Evolutionary conservation across 1,140 invertebrate species (phyloP), one percentile per base, ranked within the genome.

Genomic region (Cherax quadricarinatus): DNA sequence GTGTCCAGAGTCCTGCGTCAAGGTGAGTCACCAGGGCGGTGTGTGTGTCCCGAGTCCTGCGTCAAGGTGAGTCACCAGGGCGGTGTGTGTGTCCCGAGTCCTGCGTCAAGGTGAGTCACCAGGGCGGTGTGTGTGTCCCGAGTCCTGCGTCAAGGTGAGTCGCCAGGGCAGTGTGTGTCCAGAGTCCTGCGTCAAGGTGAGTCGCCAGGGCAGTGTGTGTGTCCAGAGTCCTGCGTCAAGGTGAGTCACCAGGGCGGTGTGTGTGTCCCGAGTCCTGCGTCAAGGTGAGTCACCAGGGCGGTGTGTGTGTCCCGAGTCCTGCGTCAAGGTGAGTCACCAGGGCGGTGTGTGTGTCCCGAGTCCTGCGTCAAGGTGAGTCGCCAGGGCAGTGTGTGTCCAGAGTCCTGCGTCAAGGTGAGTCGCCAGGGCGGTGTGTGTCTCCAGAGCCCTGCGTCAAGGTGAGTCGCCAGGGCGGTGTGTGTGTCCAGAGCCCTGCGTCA

Each of bases 51-150:
- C 1, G 53, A 57, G 53, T 57, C 53, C 7, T 57, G 53, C 4
- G 53, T 57, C 53, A 57, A 57, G 53, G 53, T 10, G 7, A 57
- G 7, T 57, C 14, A 57, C 53, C 30, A 41, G 0, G 96, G 96
- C 84, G 98, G 98, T 95, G 96, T 98, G n/a, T n/a, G 57, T 98
- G 98, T 95, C 97, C 97, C 0, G 95, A 96, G 73, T 60, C 49
- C 16, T 82, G 80, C n/a, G 57, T n/a, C 48, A 83, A 80, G 57
- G 62, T 86, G 0, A 78, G 85, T 75, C 18, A 41, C 30, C 30
- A 41, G 30, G 30, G 30, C 30, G 2, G 30, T 41, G 30, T 41
- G 30, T n/a, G n/a, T n/a, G n/a, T n/a, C 30, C 30, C 0, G 30
- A 41, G 30, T 41, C 30, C 30, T 41, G 2, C 30, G 2, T 41